Evolutionary conservation across 2,113 vertebrate species (phyloP).

Genomic region (Oreochromis niloticus): DNA sequence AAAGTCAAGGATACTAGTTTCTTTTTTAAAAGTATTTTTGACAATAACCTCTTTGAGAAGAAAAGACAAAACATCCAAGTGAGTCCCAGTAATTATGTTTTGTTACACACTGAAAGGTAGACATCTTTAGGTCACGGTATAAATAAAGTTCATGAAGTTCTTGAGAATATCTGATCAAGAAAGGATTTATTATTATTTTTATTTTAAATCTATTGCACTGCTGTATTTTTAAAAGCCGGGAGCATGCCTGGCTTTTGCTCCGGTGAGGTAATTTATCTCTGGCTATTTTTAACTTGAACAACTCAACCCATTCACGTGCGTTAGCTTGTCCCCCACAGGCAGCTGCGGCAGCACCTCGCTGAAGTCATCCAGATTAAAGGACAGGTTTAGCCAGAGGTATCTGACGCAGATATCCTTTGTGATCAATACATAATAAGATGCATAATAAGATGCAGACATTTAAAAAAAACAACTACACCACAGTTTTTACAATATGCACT

Average conservation of each 20-base stretch:
- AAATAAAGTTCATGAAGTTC: neutral
- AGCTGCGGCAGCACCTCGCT: neutral
- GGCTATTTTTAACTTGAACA: constrained; percentile 40
- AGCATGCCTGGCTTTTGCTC: neutral
- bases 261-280: constrained; percentile 3
- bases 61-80: neutral
- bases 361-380: neutral
- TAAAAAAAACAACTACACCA: neutral
- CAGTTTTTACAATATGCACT: neutral
- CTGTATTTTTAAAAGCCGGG: neutral
- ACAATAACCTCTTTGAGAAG: neutral
- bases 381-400: constrained; percentile 33
- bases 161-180: neutral
- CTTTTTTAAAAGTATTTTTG: neutral
- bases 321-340: neutral
- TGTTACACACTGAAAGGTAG: neutral
- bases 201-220: neutral
- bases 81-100: neutral
- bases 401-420: constrained; percentile 3
- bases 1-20: neutral
- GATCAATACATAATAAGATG: neutral
- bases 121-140: neutral
- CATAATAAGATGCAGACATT: neutral
- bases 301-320: constrained; percentile 13
- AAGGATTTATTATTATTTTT: neutral